Evolutionary conservation across 1,140 invertebrate species (phyloP).

Genomic region (Campodea augens): DNA sequence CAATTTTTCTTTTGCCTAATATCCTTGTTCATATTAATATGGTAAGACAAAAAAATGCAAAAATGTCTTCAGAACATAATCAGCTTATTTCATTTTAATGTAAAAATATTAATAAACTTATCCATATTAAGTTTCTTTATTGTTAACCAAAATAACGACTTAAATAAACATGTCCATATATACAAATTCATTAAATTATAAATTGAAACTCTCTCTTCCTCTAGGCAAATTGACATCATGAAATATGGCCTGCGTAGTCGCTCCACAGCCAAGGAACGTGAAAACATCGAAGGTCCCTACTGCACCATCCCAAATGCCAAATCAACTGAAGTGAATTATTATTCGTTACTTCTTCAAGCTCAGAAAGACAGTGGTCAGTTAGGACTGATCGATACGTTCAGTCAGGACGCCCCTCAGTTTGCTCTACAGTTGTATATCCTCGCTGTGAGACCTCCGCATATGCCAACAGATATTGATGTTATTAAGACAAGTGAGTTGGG

Average conservation of each 20-base stretch:
- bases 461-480: conserved; percentile 7
- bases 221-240: conserved; percentile 9
- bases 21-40: too few relatives aligned
- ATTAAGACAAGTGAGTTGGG: too few relatives aligned
- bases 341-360: conserved; percentile 10
- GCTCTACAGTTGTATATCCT: conserved; percentile 27
- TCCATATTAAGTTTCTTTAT: too few relatives aligned
- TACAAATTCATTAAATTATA: too few relatives aligned
- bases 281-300: conserved; percentile 10
- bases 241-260: conserved; percentile 12
- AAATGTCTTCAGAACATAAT: too few relatives aligned
- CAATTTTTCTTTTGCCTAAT: too few relatives aligned
- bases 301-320: conserved; percentile 7
- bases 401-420: conserved; percentile 27
- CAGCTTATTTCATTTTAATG: too few relatives aligned
- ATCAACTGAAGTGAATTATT: conserved; percentile 9
- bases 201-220: too few relatives aligned
- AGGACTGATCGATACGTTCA: conserved; percentile 26
- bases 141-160: too few relatives aligned
- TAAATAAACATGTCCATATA: too few relatives aligned
- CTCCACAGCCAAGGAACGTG: conserved; percentile 1
- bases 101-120: too few relatives aligned
- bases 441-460: conserved; percentile 13
- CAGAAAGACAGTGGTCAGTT: conserved; percentile 19
- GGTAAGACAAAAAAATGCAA: too few relatives aligned